Evolutionary conservation across 1,140 invertebrate species (phyloP), one percentile per base, ranked within the genome.

Genomic region (Lycorma delicatula): DNA sequence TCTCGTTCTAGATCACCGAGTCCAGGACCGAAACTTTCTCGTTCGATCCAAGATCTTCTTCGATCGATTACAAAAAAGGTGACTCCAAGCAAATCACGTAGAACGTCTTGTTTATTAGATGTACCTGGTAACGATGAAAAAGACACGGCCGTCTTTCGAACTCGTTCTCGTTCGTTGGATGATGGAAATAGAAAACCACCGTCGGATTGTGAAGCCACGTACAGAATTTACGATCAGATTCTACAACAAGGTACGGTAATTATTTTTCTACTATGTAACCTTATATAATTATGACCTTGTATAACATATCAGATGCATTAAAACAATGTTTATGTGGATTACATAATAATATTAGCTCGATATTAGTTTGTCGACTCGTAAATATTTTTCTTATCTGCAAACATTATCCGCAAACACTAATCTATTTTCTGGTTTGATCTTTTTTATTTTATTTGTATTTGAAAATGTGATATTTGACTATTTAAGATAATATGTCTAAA

Each of bases 201-300:
- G 28, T 74, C 79, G 54, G 87, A 89, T 66, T 88, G 86, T 67
- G 87, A 84, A 34, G 78, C 85, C 9, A 89, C 87, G 9, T 91
- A 91, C 68, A 78, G 81, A 66, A 89, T 91, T 63, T 91, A 83
- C 67, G 86, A 91, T 61, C 77, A 77, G 48, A 91, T 91, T 60
- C 72, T 91, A 1, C 78, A 77, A 75, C 85, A 90, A 87, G 88
- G 88, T 66, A 59, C n/a, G n/a, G n/a, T n/a, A n/a, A n/a, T n/a
- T n/a, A n/a, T n/a, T n/a, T n/a, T n/a, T n/a, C n/a, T n/a, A n/a
- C n/a, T n/a, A n/a, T n/a, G n/a, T n/a, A n/a, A n/a, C n/a, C n/a
- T n/a, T n/a, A n/a, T n/a, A n/a, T n/a, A n/a, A n/a, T n/a, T n/a
- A n/a, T n/a, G n/a, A n/a, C n/a, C n/a, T n/a, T n/a, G n/a, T n/a